phyloP scores from a whole-genome alignment of 2,888 invertebrate genomes.

The Argyresthia albistria region DNA sequence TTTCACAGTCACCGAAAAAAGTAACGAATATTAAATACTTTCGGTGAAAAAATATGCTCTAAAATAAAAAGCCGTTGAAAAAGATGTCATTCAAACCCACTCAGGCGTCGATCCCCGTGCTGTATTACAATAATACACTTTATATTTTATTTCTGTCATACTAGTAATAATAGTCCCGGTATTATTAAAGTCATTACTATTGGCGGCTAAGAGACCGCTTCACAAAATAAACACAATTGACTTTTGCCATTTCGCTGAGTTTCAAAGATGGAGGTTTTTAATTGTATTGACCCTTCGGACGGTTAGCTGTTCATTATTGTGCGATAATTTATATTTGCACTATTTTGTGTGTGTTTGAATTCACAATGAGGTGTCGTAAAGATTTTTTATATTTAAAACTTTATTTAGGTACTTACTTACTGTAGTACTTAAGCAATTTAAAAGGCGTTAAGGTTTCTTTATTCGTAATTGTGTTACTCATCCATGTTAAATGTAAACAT shows the following conservation, averaged over 20 bases:
- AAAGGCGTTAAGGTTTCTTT: no score
- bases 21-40: conserved; percentile 16
- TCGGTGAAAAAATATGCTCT: conserved; percentile 18
- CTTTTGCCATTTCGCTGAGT: conserved; percentile 62
- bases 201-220: conserved; percentile 26
- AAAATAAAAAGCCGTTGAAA: conserved; percentile 35
- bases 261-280: conserved; percentile 57
- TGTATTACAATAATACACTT: conserved; percentile 46
- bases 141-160: conserved; percentile 27
- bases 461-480: neutral
- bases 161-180: conserved; percentile 52
- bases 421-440: no score
- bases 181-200: conserved; percentile 54
- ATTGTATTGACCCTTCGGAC: conserved; percentile 56
- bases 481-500: neutral
- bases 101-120: conserved; percentile 63
- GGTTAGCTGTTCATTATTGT: conserved; percentile 46
- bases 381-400: no score
- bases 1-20: conserved; percentile 13
- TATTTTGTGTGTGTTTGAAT: neutral
- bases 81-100: conserved; percentile 55
- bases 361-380: no score
- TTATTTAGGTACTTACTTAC: no score
- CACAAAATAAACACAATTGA: conserved; percentile 55
- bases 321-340: conserved; percentile 18